Evolutionary conservation across 2,113 vertebrate species (phyloP).

Genomic region (Donacobius atricapilla): DNA sequence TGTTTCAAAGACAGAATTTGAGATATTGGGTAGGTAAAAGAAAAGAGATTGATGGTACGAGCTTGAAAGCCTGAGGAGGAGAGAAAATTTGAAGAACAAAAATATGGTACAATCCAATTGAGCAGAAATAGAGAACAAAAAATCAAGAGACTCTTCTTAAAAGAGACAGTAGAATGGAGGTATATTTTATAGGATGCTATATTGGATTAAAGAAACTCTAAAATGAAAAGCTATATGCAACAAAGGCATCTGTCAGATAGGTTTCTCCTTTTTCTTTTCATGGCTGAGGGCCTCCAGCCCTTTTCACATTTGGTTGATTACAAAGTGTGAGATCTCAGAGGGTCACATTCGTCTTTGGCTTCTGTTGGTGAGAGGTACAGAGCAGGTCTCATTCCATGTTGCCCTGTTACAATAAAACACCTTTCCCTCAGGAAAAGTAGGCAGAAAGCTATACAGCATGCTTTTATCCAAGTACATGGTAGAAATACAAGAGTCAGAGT

Average conservation of each 20-base stretch:
- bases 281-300: background rate
- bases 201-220: conserved; percentile 7
- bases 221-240: conserved; percentile 3
- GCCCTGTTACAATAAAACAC: background rate
- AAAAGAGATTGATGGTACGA: background rate
- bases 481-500: background rate
- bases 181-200: background rate
- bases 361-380: background rate
- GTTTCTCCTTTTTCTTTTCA: background rate
- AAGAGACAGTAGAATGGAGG: background rate
- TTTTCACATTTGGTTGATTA: background rate
- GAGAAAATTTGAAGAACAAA: background rate
- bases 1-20: background rate
- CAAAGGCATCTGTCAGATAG: background rate
- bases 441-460: accelerated
- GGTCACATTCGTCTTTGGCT: background rate
- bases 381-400: background rate
- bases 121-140: conserved; percentile 28
- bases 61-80: background rate
- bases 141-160: background rate
- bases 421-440: background rate
- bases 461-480: background rate
- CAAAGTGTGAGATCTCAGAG: background rate
- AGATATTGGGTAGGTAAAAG: background rate
- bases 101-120: background rate